Evolutionary conservation across 2,888 invertebrate genomes (phyloP).

Genomic region (Papilio protenor): DNA sequence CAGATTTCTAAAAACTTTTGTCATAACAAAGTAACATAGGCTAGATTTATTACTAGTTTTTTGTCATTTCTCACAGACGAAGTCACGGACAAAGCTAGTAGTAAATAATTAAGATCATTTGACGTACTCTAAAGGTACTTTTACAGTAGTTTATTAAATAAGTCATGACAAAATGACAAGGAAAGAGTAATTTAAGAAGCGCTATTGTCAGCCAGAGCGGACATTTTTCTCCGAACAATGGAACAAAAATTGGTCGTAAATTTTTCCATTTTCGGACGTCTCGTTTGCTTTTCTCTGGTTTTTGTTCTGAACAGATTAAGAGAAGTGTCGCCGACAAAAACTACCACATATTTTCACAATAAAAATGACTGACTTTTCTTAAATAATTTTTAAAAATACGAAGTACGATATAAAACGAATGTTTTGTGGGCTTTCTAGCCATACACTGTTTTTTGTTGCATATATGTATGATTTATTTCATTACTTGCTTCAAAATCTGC

Average conservation of each 20-base stretch:
- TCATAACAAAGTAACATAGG: no score
- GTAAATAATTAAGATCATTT: background rate
- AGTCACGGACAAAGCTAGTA: no score
- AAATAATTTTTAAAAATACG: background rate
- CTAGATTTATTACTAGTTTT: no score
- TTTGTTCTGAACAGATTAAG: constrained; percentile 37
- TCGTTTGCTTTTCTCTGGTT: constrained; percentile 34
- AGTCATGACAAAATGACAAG: constrained; percentile 37
- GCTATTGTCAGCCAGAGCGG: constrained; percentile 33
- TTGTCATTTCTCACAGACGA: no score
- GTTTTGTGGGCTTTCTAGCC: no score
- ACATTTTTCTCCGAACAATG: constrained; percentile 40
- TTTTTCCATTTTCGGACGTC: constrained; percentile 39
- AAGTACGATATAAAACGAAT: background rate
- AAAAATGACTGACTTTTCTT: background rate
- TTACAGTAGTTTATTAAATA: constrained; percentile 30
- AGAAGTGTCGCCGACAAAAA: constrained; percentile 25
- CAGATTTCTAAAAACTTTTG: no score
- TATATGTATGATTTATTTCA: background rate
- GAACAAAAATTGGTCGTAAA: constrained; percentile 41
- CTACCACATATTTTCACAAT: constrained; percentile 22
- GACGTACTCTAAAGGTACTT: background rate
- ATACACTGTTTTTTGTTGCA: background rate
- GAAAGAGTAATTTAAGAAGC: constrained; percentile 38
- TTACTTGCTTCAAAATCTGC: background rate